These are phyloP conservation scores for Dufourea novaeangliae DNA, from an alignment of 1,140 invertebrate genomes.

Conservation along the genomic window DNA sequence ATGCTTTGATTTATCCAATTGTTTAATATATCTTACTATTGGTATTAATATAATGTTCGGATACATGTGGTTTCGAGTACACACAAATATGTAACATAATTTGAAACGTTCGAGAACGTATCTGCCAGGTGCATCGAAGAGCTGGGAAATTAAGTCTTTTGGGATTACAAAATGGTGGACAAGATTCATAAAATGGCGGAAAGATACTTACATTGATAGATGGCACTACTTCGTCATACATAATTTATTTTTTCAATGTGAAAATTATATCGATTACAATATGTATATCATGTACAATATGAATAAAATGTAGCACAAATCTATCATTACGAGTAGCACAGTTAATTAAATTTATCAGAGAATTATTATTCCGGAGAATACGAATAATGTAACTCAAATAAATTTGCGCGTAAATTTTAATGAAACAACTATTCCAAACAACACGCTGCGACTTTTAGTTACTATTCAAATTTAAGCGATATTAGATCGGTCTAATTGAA, in stretches of 20 bases:
- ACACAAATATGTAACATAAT: background rate
- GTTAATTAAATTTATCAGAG: background rate
- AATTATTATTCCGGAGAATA: background rate
- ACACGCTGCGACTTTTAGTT: conserved; percentile 52
- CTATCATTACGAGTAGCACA: background rate
- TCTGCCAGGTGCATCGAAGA: background rate
- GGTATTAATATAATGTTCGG: too few relatives aligned
- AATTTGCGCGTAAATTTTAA: background rate
- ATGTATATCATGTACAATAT: background rate
- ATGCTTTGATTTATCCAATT: background rate
- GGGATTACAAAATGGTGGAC: conserved; percentile 67
- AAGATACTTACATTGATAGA: conserved; percentile 4
- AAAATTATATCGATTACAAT: background rate
- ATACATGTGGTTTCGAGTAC: too few relatives aligned
- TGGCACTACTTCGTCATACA: conserved; percentile 20
- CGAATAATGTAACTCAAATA: background rate
- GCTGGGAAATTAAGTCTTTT: conserved; percentile 7
- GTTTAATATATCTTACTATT: background rate
- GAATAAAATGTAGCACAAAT: background rate
- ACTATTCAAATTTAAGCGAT: conserved; percentile 17
- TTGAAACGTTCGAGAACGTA: background rate
- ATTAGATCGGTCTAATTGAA: conserved; percentile 58
- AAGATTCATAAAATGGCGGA: conserved; percentile 66
- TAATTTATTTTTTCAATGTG: background rate
- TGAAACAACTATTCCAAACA: conserved; percentile 70